Base-by-base conservation (phyloP, 2,797 vertebrate genomes). In the Megalops cyprinoides region DNA sequence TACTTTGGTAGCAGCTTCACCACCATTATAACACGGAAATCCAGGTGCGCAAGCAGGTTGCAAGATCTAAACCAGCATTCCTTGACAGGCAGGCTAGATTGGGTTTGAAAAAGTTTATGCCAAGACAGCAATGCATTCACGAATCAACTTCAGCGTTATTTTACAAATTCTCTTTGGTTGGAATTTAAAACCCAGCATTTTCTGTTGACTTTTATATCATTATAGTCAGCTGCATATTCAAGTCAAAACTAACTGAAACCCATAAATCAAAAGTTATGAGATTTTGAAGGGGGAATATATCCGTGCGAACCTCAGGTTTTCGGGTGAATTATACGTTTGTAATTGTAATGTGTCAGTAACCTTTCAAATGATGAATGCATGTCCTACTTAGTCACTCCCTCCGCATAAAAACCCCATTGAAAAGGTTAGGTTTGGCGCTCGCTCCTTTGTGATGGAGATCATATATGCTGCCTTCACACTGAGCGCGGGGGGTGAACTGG, bases 191-290 rank as follows among this genome's bases (percentile, higher is more conserved):
- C 15, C 14, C 37, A 18, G 31, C 5, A 71, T 71, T 1, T 9
- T 42, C 37, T 23, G 44, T 44, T 44, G 67, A 37, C 44, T 42
- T 39, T n/a, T n/a, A 9, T 12, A 42, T 9, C 7, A 71, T 15
- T 42, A n/a, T 39, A 23, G 20, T 44, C 67, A 9, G 20, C 37
- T 12, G 39, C n/a, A 71, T n/a, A 34, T 31, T 65, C 60, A 34
- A 42, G 39, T 42, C 37, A 71, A 44, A 71, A 71, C 42, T 44
- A 37, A 44, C 44, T 44, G 18, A 44, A 44, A 71, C 39, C 39
- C 67, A 71, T 71, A 71, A 71, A 71, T 71, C 67, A 71, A 71
- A 71, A 71, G 67, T 42, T 71, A 71, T 71, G 67, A 71, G 67
- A 42, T 71, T 71, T 71, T 60, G 42, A 42, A 4, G 25, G 25